phyloP scores from a whole-genome alignment of 35 echinoderm and acorn worm species.

The Diadema setosum region DNA sequence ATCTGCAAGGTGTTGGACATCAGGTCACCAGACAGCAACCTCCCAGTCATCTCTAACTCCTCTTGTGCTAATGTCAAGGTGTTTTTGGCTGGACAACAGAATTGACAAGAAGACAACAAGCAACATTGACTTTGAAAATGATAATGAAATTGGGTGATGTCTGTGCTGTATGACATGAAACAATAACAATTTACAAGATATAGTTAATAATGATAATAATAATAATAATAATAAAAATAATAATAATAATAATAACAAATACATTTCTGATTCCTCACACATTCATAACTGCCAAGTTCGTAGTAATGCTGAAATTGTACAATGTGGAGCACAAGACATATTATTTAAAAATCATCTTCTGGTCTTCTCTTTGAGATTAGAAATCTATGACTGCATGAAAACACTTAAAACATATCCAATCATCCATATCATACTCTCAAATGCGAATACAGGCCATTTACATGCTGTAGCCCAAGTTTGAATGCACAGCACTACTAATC shows the following conservation, averaged over 20 bases:
- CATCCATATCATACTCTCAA: too few relatives aligned
- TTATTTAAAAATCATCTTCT: too few relatives aligned
- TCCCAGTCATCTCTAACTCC: background rate
- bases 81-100: conserved; percentile 10
- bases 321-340: too few relatives aligned
- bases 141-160: background rate
- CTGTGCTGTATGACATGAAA: background rate
- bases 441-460: too few relatives aligned
- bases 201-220: background rate
- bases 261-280: background rate
- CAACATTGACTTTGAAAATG: background rate
- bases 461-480: background rate
- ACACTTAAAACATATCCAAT: too few relatives aligned
- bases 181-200: background rate
- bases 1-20: background rate
- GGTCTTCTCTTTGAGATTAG: too few relatives aligned
- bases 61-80: background rate
- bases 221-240: background rate
- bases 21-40: background rate
- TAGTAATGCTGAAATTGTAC: too few relatives aligned
- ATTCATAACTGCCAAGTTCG: too few relatives aligned
- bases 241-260: background rate
- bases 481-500: background rate
- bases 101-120: background rate
- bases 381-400: too few relatives aligned